phyloP scores from a whole-genome alignment of 2,113 vertebrate genomes.

The Columbina picui region DNA sequence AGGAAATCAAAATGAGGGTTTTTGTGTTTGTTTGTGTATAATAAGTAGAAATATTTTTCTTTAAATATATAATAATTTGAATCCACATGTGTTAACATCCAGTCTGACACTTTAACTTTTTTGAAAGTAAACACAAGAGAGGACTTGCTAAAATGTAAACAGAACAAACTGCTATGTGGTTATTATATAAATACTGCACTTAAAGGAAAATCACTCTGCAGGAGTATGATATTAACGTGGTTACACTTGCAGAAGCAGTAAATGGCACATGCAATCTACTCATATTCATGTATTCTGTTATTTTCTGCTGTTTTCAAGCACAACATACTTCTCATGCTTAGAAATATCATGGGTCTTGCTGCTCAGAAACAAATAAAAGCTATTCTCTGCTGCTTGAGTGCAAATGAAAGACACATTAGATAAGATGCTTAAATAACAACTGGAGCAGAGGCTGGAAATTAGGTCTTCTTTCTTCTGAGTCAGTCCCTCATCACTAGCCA shows the following conservation, averaged over 20 bases:
- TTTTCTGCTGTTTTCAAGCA: neutral
- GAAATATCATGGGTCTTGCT: neutral
- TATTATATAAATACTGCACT: neutral
- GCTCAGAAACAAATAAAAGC: neutral
- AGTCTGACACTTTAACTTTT: accelerated
- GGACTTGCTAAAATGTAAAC: neutral
- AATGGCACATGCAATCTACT: neutral
- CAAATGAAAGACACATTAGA: neutral
- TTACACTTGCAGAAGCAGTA: neutral
- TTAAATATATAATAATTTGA: neutral
- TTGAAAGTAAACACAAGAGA: neutral
- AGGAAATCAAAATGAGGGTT: neutral
- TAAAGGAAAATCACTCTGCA: neutral
- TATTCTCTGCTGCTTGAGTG: neutral
- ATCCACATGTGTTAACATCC: neutral
- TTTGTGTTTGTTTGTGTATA: neutral
- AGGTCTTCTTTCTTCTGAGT: neutral
- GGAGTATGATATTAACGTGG: neutral
- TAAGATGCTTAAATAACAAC: neutral
- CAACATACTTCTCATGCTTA: neutral
- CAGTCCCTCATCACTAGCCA: neutral
- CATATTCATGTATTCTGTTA: neutral
- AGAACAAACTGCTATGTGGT: neutral
- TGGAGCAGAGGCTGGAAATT: neutral
- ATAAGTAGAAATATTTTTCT: neutral